Percentiles rank a stretch among this genome's conserved stretches.
Evolutionary conservation across 2,888 invertebrate species (phyloP).

Genomic region (Cosmopolites sordidus): DNA sequence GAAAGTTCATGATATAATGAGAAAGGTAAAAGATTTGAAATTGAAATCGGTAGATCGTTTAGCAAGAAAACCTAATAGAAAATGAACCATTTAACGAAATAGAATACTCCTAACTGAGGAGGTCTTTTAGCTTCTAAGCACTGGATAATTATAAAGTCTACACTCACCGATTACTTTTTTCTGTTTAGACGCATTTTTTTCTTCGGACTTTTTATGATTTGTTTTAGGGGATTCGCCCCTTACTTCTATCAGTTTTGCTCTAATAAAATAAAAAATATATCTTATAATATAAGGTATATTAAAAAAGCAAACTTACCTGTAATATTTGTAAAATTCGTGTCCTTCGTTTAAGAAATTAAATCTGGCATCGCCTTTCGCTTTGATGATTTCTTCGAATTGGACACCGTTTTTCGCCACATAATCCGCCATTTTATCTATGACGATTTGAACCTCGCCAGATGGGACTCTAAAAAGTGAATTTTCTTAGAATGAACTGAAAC

Average conservation of each 20-base stretch:
- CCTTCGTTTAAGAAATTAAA: constrained; percentile 80
- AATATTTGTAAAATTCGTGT: constrained; percentile 78
- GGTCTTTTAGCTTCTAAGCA: too few species aligned
- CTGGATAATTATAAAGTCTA: too few species aligned
- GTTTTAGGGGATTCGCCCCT: constrained; percentile 5
- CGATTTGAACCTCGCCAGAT: constrained; percentile 75
- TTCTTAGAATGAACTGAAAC: too few species aligned
- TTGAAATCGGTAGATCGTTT: too few species aligned
- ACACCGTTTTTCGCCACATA: constrained; percentile 95
- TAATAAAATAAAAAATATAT: too few species aligned
- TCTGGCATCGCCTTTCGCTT: constrained; percentile 76
- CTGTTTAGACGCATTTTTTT: constrained; percentile 5
- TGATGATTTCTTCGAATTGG: constrained; percentile 86
- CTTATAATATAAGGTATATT: too few species aligned
- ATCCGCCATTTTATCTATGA: constrained; percentile 94
- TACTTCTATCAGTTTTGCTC: constrained; percentile 14
- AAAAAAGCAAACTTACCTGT: constrained; percentile 54
- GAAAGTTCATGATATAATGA: too few species aligned
- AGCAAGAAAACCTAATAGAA: too few species aligned
- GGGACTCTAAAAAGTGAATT: constrained; percentile 53
- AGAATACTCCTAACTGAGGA: too few species aligned
- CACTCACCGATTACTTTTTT: constrained; percentile 43
- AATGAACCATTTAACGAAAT: too few species aligned
- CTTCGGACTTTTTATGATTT: constrained; percentile 5
- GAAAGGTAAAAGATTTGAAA: too few species aligned